Evolutionary conservation across 1,140 invertebrate genomes (phyloP).

Genomic region (Euglossa dilemma): DNA sequence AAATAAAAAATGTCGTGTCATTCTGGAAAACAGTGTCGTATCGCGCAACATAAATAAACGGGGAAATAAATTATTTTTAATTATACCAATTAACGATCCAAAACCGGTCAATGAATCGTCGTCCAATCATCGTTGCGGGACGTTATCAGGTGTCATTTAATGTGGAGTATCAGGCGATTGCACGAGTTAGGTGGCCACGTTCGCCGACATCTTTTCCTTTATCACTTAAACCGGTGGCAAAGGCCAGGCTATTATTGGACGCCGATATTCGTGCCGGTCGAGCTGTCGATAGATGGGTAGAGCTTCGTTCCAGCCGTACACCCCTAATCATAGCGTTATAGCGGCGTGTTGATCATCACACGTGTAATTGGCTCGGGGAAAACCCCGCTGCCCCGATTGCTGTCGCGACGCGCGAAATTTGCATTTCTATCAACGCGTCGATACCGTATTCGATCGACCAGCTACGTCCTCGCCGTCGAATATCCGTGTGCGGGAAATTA

Average conservation of each 20-base stretch:
- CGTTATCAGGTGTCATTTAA: no score
- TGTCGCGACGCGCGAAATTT: conserved; percentile 54
- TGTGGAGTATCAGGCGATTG: not conserved
- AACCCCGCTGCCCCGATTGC: conserved; percentile 33
- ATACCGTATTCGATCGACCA: not conserved
- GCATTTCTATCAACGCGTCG: conserved; percentile 55
- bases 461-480: not conserved
- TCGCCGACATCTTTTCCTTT: conserved; percentile 37
- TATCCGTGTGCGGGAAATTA: no score
- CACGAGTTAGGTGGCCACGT: conserved; percentile 5
- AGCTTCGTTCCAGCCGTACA: conserved; percentile 42
- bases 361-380: conserved; percentile 66
- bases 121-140: no score
- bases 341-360: conserved; percentile 62
- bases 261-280: conserved; percentile 50
- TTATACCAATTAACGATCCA: no score
- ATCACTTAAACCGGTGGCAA: conserved; percentile 41
- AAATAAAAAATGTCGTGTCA: no score
- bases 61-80: no score
- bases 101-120: no score
- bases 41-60: no score
- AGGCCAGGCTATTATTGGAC: conserved; percentile 56
- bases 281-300: conserved; percentile 55
- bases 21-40: no score
- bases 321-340: conserved; percentile 62